Evolutionary conservation across 1,140 invertebrate genomes (phyloP).

Genomic region (Pemphigus obesinymphae): DNA sequence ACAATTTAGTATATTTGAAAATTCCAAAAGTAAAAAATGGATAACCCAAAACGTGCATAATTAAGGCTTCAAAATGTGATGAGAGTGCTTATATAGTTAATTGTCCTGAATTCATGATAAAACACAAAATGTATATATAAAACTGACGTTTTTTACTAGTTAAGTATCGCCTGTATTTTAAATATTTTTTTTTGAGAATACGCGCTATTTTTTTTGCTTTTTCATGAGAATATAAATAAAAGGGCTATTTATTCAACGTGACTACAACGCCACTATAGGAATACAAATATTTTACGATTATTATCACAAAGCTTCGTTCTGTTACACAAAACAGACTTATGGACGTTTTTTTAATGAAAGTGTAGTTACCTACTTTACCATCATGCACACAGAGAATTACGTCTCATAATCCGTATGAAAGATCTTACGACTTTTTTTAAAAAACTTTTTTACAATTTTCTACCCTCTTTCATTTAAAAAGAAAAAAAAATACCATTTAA

Average conservation of each 20-base stretch:
- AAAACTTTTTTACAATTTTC: not conserved
- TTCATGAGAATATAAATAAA: not conserved
- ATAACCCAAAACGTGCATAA: no score
- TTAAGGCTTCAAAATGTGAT: no score
- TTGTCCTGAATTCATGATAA: no score
- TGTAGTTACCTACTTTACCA: not conserved
- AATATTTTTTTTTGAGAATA: no score
- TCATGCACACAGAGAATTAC: not conserved
- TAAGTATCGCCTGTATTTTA: no score
- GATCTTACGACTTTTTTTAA: not conserved
- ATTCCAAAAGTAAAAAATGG: no score
- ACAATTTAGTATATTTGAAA: no score
- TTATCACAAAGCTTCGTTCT: not conserved
- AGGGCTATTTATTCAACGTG: not conserved
- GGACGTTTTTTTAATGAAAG: constrained; percentile 15
- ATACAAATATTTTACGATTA: constrained; percentile 10
- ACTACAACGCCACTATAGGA: not conserved
- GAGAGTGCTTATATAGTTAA: no score
- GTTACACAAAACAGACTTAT: not conserved
- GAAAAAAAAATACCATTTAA: no score
- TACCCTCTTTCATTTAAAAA: not conserved
- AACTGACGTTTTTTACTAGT: no score
- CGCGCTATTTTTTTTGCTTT: not conserved
- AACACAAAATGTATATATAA: no score
- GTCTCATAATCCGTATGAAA: not conserved